Evolutionary conservation across 1,140 invertebrate species (phyloP).

Genomic region (Halyomorpha halys): DNA sequence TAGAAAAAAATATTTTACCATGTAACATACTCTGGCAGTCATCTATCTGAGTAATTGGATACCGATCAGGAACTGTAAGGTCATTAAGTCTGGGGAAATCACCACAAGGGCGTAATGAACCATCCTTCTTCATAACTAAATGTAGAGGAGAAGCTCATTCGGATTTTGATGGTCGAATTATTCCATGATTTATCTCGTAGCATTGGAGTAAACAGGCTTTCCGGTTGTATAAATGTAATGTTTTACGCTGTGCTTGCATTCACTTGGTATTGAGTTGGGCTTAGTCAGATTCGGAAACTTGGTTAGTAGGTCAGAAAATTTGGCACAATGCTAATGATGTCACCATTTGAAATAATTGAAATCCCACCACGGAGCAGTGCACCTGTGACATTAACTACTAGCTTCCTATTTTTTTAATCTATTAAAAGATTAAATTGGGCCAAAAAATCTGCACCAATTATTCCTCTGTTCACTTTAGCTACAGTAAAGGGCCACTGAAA

Average conservation of each 20-base stretch:
- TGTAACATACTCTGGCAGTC: not conserved
- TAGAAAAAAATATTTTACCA: constrained; percentile 37
- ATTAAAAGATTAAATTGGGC: no score
- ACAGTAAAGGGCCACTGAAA: constrained; percentile 28
- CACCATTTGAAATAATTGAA: constrained; percentile 1
- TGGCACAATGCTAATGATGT: not conserved
- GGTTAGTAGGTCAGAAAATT: not conserved
- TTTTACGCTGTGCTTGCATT: not conserved
- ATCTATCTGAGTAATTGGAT: constrained; percentile 32
- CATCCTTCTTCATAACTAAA: constrained; percentile 37
- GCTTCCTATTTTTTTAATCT: no score
- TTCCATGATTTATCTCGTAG: constrained; percentile 32
- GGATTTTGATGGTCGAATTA: constrained; percentile 32
- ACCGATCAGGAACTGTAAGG: constrained; percentile 35
- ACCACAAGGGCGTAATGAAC: constrained; percentile 36
- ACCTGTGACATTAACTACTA: no score
- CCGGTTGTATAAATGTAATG: constrained; percentile 33
- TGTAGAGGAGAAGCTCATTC: constrained; percentile 39
- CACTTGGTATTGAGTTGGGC: constrained; percentile 3
- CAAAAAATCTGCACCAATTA: constrained; percentile 20
- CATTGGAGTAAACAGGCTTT: constrained; percentile 34
- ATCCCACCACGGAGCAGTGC: no score
- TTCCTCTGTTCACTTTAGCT: constrained; percentile 9
- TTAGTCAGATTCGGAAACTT: constrained; percentile 7
- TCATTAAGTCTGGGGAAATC: no score